Conservation (phyloP, 2,888 invertebrate genomes). For the Pocota personata region DNA sequence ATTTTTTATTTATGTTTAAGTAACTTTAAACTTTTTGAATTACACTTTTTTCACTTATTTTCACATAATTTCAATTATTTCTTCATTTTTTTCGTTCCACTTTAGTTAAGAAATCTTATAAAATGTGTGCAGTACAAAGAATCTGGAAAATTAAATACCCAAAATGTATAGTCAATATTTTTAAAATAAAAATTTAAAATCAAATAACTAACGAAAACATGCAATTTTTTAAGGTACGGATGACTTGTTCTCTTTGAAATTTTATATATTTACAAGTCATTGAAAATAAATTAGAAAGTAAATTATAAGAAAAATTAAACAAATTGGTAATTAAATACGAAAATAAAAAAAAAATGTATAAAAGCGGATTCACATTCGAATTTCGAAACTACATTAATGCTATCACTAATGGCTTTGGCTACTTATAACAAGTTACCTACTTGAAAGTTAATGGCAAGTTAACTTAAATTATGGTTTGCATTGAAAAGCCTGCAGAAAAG, state of each 20-base stretch:
- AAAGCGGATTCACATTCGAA: neutral
- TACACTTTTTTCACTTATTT: constrained; percentile 18
- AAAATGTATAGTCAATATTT: neutral
- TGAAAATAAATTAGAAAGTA: neutral
- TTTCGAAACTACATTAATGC: neutral
- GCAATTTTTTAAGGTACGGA: neutral
- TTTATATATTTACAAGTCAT: constrained; percentile 54
- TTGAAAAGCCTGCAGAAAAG: too few relatives aligned
- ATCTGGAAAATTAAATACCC: neutral
- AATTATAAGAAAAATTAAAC: neutral
- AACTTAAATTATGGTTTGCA: too few relatives aligned
- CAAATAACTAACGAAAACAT: neutral
- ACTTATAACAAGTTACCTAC: too few relatives aligned
- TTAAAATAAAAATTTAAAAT: neutral
- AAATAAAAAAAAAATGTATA: neutral
- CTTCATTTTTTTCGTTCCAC: neutral
- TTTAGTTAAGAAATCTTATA: neutral
- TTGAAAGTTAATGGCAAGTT: too few relatives aligned
- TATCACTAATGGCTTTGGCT: too few relatives aligned
- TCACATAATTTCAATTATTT: constrained; percentile 1
- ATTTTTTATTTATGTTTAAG: neutral
- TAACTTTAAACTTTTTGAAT: neutral
- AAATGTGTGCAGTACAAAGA: neutral
- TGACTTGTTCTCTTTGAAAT: constrained; percentile 58
- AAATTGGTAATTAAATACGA: neutral